Conservation (phyloP, 2,113 vertebrate genomes). For the Pygoscelis antarcticus region DNA sequence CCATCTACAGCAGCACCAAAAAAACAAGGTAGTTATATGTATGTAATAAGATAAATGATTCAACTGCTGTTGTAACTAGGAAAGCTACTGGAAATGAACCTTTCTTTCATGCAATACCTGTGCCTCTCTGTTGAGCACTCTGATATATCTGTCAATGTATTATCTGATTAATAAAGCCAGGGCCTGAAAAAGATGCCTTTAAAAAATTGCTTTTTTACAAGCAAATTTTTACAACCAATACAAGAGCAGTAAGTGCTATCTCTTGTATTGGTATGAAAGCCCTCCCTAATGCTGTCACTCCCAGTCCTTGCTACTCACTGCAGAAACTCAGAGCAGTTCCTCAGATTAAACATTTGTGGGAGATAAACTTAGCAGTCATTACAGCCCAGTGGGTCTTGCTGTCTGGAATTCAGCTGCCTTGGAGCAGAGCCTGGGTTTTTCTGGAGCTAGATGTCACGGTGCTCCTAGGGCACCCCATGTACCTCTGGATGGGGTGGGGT, state of each 20-base stretch:
- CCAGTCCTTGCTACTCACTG: neutral
- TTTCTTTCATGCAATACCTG: neutral
- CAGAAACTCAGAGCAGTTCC: neutral
- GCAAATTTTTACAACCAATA: no score
- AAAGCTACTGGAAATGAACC: neutral
- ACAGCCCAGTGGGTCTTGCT: neutral
- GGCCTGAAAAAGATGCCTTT: neutral
- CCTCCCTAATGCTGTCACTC: neutral
- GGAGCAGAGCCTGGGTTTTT: neutral
- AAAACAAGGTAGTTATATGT: neutral
- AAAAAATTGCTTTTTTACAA: neutral
- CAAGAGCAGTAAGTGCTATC: neutral
- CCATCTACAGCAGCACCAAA: neutral
- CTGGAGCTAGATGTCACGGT: neutral
- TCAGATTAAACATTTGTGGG: neutral
- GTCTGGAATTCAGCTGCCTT: neutral
- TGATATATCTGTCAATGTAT: neutral
- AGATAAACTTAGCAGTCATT: neutral
- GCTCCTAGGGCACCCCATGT: fast-evolving
- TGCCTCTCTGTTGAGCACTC: neutral
- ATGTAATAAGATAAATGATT: neutral
- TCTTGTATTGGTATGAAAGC: neutral
- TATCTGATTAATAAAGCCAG: neutral
- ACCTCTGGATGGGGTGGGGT: neutral
- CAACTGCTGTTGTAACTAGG: neutral